Evolutionary conservation across 2,888 invertebrate species (phyloP).

Genomic region (Pollenia griseotomentosa): DNA sequence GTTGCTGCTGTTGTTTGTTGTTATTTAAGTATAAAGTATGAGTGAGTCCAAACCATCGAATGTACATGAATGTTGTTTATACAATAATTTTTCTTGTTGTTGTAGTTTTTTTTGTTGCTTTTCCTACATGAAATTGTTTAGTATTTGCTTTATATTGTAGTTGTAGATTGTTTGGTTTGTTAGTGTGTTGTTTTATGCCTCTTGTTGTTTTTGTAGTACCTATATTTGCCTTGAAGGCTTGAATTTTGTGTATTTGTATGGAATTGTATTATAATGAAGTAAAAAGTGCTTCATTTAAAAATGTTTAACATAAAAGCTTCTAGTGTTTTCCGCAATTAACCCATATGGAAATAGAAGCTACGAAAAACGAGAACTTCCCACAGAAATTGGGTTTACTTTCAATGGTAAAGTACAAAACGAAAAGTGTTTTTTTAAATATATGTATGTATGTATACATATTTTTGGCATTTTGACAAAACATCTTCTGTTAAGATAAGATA

Average conservation of each 20-base stretch:
- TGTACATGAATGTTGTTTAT: slow-evolving; percentile 61
- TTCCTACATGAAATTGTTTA: slow-evolving; percentile 50
- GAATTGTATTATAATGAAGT: slow-evolving; percentile 70
- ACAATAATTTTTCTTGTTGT: slow-evolving; percentile 48
- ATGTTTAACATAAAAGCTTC: slow-evolving; percentile 62
- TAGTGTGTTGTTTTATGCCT: slow-evolving; percentile 26
- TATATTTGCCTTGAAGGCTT: slow-evolving; percentile 64
- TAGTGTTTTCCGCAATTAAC: slow-evolving; percentile 56
- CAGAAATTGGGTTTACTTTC: too few species aligned
- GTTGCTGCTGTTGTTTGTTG: slow-evolving; percentile 6
- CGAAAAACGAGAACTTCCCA: background rate
- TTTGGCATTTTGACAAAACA: too few species aligned
- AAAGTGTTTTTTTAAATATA: too few species aligned
- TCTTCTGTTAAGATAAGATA: too few species aligned
- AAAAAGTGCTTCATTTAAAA: slow-evolving; percentile 67
- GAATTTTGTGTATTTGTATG: slow-evolving; percentile 55
- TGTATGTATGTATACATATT: too few species aligned
- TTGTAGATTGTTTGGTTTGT: slow-evolving; percentile 60
- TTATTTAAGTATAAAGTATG: slow-evolving; percentile 72
- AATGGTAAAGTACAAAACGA: too few species aligned
- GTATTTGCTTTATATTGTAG: slow-evolving; percentile 61
- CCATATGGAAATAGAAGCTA: background rate
- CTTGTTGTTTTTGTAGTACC: slow-evolving; percentile 37
- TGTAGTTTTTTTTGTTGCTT: slow-evolving; percentile 16
- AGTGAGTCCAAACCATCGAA: slow-evolving; percentile 60